Conservation (phyloP, 2,797 vertebrate species). For the Falco naumanni region DNA sequence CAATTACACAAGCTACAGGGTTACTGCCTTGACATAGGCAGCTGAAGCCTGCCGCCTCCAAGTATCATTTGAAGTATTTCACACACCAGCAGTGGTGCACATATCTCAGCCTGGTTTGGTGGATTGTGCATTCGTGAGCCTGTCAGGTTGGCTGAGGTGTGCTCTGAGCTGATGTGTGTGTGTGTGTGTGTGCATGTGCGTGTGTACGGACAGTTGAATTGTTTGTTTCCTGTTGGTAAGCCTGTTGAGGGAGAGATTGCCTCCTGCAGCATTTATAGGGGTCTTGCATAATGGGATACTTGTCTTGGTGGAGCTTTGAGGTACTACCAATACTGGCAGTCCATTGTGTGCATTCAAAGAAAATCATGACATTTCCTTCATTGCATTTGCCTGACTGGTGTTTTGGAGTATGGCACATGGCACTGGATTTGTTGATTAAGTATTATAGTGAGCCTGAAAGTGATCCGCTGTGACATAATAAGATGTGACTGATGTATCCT, state of each 20-base stretch:
- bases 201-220: background rate
- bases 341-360: background rate
- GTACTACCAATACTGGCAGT: background rate
- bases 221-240: background rate
- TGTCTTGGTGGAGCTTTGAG: background rate
- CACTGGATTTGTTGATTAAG: slow-evolving; percentile 41
- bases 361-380: slow-evolving; percentile 5
- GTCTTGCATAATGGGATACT: background rate
- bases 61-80: slow-evolving; percentile 65
- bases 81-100: slow-evolving; percentile 59
- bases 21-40: slow-evolving; percentile 65
- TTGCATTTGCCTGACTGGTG: slow-evolving; percentile 32
- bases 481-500: slow-evolving; percentile 38
- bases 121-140: background rate
- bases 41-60: slow-evolving; percentile 39
- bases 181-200: background rate
- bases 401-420: slow-evolving; percentile 5
- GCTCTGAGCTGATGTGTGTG: background rate
- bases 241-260: background rate
- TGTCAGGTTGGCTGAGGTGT: slow-evolving; percentile 40
- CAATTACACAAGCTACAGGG: slow-evolving; percentile 67
- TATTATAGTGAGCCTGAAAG: slow-evolving; percentile 31
- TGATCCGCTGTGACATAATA: slow-evolving; percentile 11
- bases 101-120: slow-evolving; percentile 47
- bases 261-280: background rate